phyloP scores from a whole-genome alignment of 2,797 vertebrate genomes.

The Furcifer pardalis region DNA sequence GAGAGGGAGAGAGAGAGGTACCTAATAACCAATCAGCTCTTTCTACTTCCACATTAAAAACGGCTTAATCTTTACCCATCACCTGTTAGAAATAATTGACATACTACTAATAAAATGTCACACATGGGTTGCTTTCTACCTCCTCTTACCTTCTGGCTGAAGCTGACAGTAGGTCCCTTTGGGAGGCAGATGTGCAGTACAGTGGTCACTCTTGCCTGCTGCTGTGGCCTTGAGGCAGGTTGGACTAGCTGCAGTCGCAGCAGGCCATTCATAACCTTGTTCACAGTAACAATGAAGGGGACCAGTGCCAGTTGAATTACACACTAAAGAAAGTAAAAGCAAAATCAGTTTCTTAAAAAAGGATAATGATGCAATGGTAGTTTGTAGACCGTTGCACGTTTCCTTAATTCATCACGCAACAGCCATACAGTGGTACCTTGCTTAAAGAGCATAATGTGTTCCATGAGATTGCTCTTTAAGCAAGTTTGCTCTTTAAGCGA shows the following conservation, averaged over 20 bases:
- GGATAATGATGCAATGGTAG: no score
- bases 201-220: conserved; percentile 64
- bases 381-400: background rate
- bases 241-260: conserved; percentile 12
- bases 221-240: conserved; percentile 43
- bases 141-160: conserved; percentile 62
- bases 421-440: no score
- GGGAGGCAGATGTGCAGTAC: conserved; percentile 68
- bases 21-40: background rate
- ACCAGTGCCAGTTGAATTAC: conserved; percentile 60
- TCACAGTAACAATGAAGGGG: conserved; percentile 80
- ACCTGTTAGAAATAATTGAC: background rate
- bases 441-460: no score
- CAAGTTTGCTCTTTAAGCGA: no score
- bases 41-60: no score
- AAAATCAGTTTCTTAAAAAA: no score
- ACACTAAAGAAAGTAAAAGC: conserved; percentile 73
- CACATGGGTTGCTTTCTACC: background rate
- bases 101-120: no score
- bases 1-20: no score
- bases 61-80: background rate
- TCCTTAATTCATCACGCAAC: no score
- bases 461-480: no score
- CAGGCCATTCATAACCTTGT: conserved; percentile 78
- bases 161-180: conserved; percentile 74